A percentile compares a stretch with the other conserved stretches of the same genome.
These are phyloP conservation scores for Heterodera filipjevi DNA, from an alignment of 2,888 invertebrate genomes.

Conservation along the genomic window DNA sequence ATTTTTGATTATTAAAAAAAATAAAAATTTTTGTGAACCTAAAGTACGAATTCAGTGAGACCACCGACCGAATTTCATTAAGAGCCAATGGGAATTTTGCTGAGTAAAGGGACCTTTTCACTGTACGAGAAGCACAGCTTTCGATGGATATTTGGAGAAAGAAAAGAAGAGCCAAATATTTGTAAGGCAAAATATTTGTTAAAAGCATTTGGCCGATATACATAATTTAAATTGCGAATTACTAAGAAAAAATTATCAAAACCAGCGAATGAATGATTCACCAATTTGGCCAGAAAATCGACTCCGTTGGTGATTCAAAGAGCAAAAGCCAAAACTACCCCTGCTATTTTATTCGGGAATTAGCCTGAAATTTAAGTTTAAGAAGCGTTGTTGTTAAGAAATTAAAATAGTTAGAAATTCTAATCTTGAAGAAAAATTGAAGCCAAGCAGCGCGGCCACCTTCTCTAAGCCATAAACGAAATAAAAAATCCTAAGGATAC, in stretches of 20 bases:
- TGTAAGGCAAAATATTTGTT: background rate
- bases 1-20: background rate
- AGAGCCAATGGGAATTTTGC: background rate
- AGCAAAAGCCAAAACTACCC: background rate
- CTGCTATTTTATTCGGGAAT: too few species aligned
- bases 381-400: too few species aligned
- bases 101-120: conserved; percentile 5
- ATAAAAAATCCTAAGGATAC: too few species aligned
- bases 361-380: too few species aligned
- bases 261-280: background rate
- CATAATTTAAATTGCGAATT: background rate
- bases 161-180: background rate
- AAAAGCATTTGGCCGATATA: background rate
- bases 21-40: background rate
- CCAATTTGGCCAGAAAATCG: background rate
- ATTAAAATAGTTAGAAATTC: too few species aligned
- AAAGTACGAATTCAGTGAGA: background rate
- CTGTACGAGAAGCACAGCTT: background rate
- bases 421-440: too few species aligned
- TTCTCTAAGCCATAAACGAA: too few species aligned
- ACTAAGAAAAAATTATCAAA: background rate
- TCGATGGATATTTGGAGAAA: background rate
- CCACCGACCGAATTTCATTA: background rate
- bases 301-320: background rate
- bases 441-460: too few species aligned